Evolutionary conservation across 2,113 vertebrate species (phyloP), one percentile per base, ranked within the genome.

Genomic region (Ictalurus punctatus): DNA sequence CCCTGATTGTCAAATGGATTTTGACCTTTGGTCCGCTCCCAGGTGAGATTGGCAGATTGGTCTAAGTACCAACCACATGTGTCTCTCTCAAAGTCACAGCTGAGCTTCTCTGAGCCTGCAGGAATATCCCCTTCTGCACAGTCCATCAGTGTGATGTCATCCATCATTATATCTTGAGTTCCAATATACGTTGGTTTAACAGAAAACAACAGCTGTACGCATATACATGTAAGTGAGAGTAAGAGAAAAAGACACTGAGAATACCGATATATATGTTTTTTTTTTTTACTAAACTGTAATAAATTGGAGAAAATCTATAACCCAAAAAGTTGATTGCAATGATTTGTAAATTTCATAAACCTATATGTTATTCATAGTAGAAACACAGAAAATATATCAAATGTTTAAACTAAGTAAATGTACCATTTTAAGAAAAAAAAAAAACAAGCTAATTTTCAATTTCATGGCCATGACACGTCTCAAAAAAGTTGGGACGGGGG

Each of bases 1-100:
- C 58, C 58, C 2, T 65, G 25, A 13, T 52, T 2, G 34, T 27
- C 56, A 83, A 25, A 79, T 7, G 89, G 76, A 3, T 79, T 87
- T 56, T 8, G 6, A 1, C 17, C 59, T 0, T 88, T 27, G 6
- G 0, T 74, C 63, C 91, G 92, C 65, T 92, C 10, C 95, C 95
- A 96, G 44, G 86, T 44, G 30, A 94, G 80, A 85, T 88, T 89
- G 37, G 92, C 86, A 40, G 90, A 92, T 80, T 93, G 88, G 89
- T 95, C 94, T 30, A 87, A 86, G 89, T 94, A 95, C 96, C 96
- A 96, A 21, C 95, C 94, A 88, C 96, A 96, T 0, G 83, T 89
- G 86, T 95, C 91, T 0, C 84, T 88, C 85, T 96, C 94, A 93
- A 96, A 96, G 90, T 95, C 91, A 90, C 96, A 96, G 25, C 94